Conservation (phyloP, 2,797 vertebrate species). For the Sus cebifrons region DNA sequence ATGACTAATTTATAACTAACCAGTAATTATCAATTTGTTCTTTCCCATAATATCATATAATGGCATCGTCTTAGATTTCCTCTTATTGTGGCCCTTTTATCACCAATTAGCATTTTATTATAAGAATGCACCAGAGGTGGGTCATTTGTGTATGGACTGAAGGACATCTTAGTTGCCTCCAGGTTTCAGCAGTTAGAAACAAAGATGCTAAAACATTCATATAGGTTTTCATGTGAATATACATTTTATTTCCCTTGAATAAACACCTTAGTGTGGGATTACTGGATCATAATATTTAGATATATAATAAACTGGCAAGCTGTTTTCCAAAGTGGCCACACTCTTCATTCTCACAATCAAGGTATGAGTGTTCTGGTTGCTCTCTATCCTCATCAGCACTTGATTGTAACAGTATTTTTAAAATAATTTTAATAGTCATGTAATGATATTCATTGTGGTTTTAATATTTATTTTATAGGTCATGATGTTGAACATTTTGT, state of each 20-base stretch:
- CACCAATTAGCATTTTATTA: neutral
- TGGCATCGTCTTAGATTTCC: neutral
- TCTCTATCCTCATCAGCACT: neutral
- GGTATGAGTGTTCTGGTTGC: neutral
- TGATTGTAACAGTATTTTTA: constrained; percentile 17
- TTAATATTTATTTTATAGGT: neutral
- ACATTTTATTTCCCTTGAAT: neutral
- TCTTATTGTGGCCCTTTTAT: neutral
- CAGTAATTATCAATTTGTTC: neutral
- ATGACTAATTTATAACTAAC: neutral
- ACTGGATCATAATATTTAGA: neutral
- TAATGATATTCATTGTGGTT: neutral
- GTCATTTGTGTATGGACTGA: neutral
- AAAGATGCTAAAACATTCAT: constrained; percentile 24
- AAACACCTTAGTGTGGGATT: neutral
- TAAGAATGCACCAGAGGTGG: neutral
- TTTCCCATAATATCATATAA: neutral
- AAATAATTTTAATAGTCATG: neutral
- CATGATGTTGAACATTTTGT: neutral
- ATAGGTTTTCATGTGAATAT: neutral
- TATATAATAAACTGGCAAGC: neutral
- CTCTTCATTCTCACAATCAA: neutral
- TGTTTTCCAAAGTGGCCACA: neutral
- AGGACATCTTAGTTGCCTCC: neutral
- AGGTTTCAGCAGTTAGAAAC: neutral